Evolutionary conservation across 2,888 invertebrate species (phyloP).

Genomic region (Latheticus oryzae): DNA sequence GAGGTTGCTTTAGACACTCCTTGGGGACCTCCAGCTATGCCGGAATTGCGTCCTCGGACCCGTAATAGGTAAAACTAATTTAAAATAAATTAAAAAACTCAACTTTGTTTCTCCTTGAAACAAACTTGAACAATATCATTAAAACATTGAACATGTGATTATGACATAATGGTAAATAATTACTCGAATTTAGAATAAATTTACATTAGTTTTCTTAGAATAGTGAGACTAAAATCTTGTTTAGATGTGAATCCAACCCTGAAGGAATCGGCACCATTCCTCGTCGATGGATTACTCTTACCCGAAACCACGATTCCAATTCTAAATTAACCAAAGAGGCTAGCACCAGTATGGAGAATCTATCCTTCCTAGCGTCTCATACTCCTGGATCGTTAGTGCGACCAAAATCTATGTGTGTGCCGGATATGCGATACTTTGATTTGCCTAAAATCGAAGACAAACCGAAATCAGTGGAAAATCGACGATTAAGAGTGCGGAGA

Average conservation of each 20-base stretch:
- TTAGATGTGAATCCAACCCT: conserved; percentile 51
- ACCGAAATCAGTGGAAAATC: conserved; percentile 16
- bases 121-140: conserved; percentile 8
- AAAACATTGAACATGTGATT: conserved; percentile 8
- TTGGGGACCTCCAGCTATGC: conserved; percentile 64
- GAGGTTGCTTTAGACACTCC: conserved; percentile 59
- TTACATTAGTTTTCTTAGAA: too few relatives aligned
- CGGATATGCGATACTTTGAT: conserved; percentile 49
- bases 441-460: conserved; percentile 25
- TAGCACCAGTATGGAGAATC: conserved; percentile 68
- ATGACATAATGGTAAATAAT: conserved; percentile 33
- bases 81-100: conserved; percentile 5
- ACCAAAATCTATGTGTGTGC: conserved; percentile 63
- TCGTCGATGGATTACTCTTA: conserved; percentile 59
- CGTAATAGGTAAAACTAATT: conserved; percentile 55
- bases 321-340: conserved; percentile 66
- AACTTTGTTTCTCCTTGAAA: conserved; percentile 16
- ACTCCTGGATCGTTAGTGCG: conserved; percentile 69
- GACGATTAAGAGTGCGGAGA: conserved; percentile 64
- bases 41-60: conserved; percentile 58
- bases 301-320: conserved; percentile 44
- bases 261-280: conserved; percentile 56
- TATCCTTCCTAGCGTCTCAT: conserved; percentile 53
- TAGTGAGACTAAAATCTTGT: conserved; percentile 20
- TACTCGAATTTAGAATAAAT: conserved; percentile 22